Percentiles rank a stretch among this genome's conserved stretches.
Evolutionary conservation across 2,888 invertebrate genomes (phyloP).

Genomic region (Parnassius mnemosyne): DNA sequence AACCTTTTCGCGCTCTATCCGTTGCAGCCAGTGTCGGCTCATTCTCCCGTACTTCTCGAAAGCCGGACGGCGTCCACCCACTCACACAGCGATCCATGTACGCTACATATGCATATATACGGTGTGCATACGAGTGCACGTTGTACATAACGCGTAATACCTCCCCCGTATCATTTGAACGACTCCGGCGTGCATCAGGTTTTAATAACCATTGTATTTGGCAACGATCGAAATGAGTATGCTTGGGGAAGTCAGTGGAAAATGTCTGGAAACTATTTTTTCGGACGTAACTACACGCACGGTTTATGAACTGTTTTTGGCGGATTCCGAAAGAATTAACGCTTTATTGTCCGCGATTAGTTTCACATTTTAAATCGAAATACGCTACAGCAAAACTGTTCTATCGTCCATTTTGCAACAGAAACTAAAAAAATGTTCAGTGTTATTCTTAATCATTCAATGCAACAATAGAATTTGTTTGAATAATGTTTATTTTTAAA

Average conservation of each 20-base stretch:
- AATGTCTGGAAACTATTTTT: constrained; percentile 64
- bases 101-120: constrained; percentile 28
- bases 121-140: constrained; percentile 32
- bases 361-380: constrained; percentile 18
- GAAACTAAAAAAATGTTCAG: constrained; percentile 8
- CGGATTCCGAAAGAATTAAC: constrained; percentile 19
- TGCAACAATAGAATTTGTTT: too few relatives aligned
- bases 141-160: constrained; percentile 45
- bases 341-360: constrained; percentile 23
- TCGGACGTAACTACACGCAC: constrained; percentile 41
- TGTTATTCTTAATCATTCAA: constrained; percentile 7
- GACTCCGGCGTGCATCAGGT: constrained; percentile 54
- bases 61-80: constrained; percentile 74
- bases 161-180: constrained; percentile 60
- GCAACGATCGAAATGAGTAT: constrained; percentile 76
- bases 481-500: too few relatives aligned
- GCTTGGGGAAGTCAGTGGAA: constrained; percentile 56
- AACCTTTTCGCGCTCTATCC: constrained; percentile 40
- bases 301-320: constrained; percentile 39
- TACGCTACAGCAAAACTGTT: background rate
- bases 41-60: constrained; percentile 64
- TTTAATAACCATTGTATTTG: constrained; percentile 81
- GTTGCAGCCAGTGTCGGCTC: constrained; percentile 56
- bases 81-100: constrained; percentile 43
- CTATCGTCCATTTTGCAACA: constrained; percentile 5